Conservation (phyloP, 1,140 invertebrate genomes). For the Zaprionus ghesquierei region DNA sequence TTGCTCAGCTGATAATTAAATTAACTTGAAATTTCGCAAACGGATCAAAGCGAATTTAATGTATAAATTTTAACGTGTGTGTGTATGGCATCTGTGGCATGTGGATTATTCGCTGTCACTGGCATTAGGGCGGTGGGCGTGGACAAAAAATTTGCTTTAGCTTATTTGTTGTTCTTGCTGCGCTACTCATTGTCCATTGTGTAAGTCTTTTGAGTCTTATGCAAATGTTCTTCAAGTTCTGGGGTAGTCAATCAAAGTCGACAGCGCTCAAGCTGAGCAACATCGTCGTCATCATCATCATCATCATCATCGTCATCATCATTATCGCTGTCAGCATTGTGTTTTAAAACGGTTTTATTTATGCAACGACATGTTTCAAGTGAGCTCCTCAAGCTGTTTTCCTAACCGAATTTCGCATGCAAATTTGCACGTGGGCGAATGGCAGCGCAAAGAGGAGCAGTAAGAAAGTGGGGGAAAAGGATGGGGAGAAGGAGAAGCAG, state of each 20-base stretch:
- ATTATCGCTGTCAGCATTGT: slow-evolving; percentile 39
- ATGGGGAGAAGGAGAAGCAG: not conserved
- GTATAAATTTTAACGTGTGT: not conserved
- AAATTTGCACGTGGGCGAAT: slow-evolving; percentile 70
- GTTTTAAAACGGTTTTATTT: slow-evolving; percentile 74
- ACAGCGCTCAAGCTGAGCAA: slow-evolving; percentile 17
- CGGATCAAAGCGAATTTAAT: not conserved
- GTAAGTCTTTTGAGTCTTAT: slow-evolving; percentile 60
- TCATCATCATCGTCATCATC: slow-evolving; percentile 34
- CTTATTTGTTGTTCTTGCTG: not conserved
- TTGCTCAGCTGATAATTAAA: slow-evolving; percentile 2
- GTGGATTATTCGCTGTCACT: not conserved
- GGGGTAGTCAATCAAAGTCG: slow-evolving; percentile 70
- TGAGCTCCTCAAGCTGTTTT: slow-evolving; percentile 57
- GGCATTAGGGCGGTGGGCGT: not conserved
- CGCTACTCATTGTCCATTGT: slow-evolving; percentile 51
- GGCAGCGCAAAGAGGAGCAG: not conserved
- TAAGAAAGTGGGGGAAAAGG: not conserved
- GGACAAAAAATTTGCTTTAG: not conserved
- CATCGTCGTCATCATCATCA: slow-evolving; percentile 32
- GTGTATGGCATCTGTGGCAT: not conserved
- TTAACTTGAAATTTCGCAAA: slow-evolving; percentile 1
- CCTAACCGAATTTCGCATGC: slow-evolving; percentile 77
- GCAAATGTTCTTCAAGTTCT: slow-evolving; percentile 57
- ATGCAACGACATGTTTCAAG: slow-evolving; percentile 73